phyloP scores from a whole-genome alignment of 1,140 invertebrate genomes.

The Drosophila mayri region DNA sequence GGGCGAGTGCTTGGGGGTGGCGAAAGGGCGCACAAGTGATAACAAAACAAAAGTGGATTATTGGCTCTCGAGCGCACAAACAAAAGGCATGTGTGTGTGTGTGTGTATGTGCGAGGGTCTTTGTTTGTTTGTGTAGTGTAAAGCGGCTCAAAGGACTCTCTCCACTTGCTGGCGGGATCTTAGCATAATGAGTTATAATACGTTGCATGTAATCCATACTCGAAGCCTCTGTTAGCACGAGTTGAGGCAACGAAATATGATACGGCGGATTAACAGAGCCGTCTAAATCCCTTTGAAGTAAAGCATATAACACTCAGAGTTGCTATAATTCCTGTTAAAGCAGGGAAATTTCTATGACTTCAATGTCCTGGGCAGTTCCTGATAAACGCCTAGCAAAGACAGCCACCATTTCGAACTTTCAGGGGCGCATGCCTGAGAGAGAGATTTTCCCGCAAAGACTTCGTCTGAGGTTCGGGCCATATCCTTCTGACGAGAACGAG shows the following conservation, averaged over 20 bases:
- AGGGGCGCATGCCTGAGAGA: conserved; percentile 66
- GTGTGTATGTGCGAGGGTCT: conserved; percentile 4
- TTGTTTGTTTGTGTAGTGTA: conserved; percentile 51
- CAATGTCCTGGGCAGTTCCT: not conserved
- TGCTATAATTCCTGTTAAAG: conserved; percentile 22
- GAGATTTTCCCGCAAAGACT: conserved; percentile 9
- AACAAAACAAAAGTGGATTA: conserved; percentile 83
- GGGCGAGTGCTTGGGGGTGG: conserved; percentile 9
- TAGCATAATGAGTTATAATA: conserved; percentile 33
- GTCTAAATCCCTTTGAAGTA: not conserved
- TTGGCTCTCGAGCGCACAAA: conserved; percentile 77
- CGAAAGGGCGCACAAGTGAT: conserved; percentile 57
- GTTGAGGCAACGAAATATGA: not conserved
- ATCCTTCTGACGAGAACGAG: conserved; percentile 17
- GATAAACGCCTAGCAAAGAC: conserved; percentile 29
- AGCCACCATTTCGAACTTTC: conserved; percentile 60
- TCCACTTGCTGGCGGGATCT: not conserved
- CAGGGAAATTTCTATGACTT: conserved; percentile 35
- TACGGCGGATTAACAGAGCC: conserved; percentile 6
- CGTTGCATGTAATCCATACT: conserved; percentile 15
- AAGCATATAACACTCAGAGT: conserved; percentile 44
- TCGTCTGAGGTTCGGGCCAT: conserved; percentile 19
- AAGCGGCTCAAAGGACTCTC: conserved; percentile 40
- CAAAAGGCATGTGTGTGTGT: conserved; percentile 48
- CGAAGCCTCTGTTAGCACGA: conserved; percentile 23